These are phyloP conservation scores for Helleia helle DNA, from an alignment of 2,888 invertebrate species.

Conservation along the genomic window DNA sequence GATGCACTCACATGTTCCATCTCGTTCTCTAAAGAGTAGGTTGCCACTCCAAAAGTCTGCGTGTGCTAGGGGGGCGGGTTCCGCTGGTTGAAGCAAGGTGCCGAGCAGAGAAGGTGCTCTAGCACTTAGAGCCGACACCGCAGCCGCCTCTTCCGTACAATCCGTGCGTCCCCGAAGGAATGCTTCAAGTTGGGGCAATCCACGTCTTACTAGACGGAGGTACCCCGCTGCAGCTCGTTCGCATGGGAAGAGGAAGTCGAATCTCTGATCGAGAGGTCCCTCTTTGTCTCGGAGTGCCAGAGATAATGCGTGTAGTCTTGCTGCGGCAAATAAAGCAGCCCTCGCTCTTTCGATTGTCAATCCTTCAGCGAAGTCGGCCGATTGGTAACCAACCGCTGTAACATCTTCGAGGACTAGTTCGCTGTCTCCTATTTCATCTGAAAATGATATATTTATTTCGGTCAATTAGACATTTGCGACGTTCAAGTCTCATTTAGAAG, in stretches of 20 bases:
- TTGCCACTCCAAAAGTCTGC: slow-evolving; percentile 91
- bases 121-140: slow-evolving; percentile 78
- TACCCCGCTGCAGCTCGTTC: slow-evolving; percentile 86
- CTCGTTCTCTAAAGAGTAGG: slow-evolving; percentile 76
- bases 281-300: slow-evolving; percentile 67
- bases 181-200: slow-evolving; percentile 82
- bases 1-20: slow-evolving; percentile 75
- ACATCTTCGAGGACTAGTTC: slow-evolving; percentile 85
- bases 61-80: slow-evolving; percentile 85
- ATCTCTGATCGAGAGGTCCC: slow-evolving; percentile 60
- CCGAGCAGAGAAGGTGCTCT: slow-evolving; percentile 82
- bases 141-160: slow-evolving; percentile 73
- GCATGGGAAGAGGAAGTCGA: slow-evolving; percentile 83
- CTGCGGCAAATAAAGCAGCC: slow-evolving; percentile 81
- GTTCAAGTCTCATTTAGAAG: too few species aligned
- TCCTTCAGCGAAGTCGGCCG: slow-evolving; percentile 81
- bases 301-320: slow-evolving; percentile 82
- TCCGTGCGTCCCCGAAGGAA: slow-evolving; percentile 80
- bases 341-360: slow-evolving; percentile 77
- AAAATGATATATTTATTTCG: slow-evolving; percentile 20
- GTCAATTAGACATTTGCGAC: too few species aligned
- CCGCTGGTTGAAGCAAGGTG: slow-evolving; percentile 79
- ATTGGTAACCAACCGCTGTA: slow-evolving; percentile 76
- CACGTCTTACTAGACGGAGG: slow-evolving; percentile 83
- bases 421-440: slow-evolving; percentile 65